These are phyloP conservation scores for Campylorhamphus procurvoides DNA, from an alignment of 2,113 vertebrate genomes.

Conservation along the genomic window DNA sequence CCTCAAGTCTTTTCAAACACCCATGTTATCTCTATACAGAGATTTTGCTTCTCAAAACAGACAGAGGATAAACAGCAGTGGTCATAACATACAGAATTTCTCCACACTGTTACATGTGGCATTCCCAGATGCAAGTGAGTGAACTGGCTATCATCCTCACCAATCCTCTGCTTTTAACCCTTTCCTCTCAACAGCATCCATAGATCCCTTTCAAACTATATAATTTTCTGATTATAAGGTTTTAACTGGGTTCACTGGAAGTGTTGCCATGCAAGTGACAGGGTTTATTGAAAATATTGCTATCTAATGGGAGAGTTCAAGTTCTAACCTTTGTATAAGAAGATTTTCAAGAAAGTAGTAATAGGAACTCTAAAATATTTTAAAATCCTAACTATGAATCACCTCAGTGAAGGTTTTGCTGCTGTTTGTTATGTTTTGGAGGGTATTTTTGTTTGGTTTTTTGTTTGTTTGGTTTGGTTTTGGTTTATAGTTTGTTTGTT, in stretches of 20 bases:
- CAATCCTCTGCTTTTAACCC: neutral
- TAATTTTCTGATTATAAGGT: neutral
- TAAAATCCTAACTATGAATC: neutral
- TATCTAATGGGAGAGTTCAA: neutral
- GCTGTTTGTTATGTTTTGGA: neutral
- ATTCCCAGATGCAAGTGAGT: neutral
- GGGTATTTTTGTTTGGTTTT: too few relatives aligned
- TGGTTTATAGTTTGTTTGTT: too few relatives aligned
- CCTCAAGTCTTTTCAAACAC: neutral
- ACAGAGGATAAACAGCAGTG: neutral
- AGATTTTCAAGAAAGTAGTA: neutral
- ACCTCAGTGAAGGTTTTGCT: neutral
- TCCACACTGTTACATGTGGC: neutral
- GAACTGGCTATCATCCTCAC: neutral
- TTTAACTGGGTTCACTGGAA: neutral
- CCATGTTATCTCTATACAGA: neutral
- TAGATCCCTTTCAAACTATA: neutral
- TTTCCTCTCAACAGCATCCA: rapidly evolving
- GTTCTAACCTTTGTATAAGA: neutral
- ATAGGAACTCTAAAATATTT: neutral
- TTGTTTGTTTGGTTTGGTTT: neutral
- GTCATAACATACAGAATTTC: neutral
- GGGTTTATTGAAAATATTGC: neutral
- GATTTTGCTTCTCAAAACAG: neutral
- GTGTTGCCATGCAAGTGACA: neutral